These are phyloP conservation scores for Peromyscus leucopus DNA, from an alignment of 2,113 vertebrate species.

Conservation along the genomic window DNA sequence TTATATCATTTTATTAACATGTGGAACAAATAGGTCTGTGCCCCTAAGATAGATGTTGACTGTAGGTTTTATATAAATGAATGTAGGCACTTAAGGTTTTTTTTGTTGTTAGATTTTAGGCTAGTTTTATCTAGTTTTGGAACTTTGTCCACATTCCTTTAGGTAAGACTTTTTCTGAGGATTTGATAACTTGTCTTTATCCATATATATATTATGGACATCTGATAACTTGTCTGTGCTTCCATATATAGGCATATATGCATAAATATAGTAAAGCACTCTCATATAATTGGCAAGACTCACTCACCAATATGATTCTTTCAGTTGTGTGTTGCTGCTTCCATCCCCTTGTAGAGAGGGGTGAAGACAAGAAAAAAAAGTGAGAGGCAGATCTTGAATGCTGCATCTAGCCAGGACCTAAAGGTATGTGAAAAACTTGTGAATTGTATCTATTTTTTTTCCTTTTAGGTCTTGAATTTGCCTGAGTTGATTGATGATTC, in stretches of 20 bases:
- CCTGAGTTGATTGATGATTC: slow-evolving; percentile 87
- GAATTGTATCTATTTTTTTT: slow-evolving; percentile 40
- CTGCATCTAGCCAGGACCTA: background rate
- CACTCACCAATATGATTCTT: background rate
- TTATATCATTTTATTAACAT: slow-evolving; percentile 68
- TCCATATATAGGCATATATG: background rate
- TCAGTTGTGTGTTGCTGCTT: background rate
- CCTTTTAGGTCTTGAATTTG: slow-evolving; percentile 91
- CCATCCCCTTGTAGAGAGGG: background rate
- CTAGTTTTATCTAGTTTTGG: slow-evolving; percentile 10
- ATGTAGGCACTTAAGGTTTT: background rate
- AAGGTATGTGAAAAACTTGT: background rate
- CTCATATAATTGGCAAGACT: background rate
- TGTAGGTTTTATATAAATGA: background rate
- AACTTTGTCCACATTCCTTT: background rate
- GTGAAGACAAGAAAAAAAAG: background rate
- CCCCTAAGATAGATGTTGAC: slow-evolving; percentile 31
- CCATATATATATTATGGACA: background rate
- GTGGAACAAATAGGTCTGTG: slow-evolving; percentile 53
- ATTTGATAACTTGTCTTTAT: background rate
- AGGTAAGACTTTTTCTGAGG: background rate
- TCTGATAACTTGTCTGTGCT: background rate
- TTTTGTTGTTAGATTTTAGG: slow-evolving; percentile 16
- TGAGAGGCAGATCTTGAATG: background rate
- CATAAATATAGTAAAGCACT: background rate